Evolutionary conservation across 2,113 vertebrate species (phyloP).

Genomic region (Brienomyrus longianalis): DNA sequence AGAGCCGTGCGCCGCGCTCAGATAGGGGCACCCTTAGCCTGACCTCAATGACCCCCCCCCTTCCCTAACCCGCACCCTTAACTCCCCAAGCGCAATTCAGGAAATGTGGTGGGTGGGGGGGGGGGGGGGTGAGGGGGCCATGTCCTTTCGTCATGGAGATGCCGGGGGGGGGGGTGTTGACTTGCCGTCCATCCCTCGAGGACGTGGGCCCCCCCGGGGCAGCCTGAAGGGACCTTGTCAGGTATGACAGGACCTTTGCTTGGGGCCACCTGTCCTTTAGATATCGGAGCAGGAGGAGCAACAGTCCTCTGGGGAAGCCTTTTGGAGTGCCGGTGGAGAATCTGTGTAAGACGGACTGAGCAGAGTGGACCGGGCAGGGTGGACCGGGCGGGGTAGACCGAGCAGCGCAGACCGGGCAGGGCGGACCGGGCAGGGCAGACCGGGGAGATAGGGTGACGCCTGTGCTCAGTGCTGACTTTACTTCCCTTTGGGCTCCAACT

Average conservation of each 20-base stretch:
- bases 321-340: slow-evolving; percentile 59
- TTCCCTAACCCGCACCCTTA: background rate
- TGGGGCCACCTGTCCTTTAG: slow-evolving; percentile 25
- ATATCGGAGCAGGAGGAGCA: slow-evolving; percentile 26
- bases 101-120: background rate
- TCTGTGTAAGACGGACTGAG: slow-evolving; percentile 50
- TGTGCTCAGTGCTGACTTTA: background rate
- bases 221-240: background rate
- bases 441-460: background rate
- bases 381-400: too few species aligned
- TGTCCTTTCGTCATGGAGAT: background rate
- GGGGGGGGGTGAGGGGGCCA: background rate
- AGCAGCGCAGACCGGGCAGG: background rate
- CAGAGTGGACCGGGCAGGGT: too few species aligned
- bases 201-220: background rate
- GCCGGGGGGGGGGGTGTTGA: background rate
- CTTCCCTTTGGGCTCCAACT: background rate
- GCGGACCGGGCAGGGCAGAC: background rate
- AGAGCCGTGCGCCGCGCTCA: background rate
- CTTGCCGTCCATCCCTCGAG: slow-evolving; percentile 24
- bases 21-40: background rate
- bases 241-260: background rate
- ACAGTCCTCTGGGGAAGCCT: slow-evolving; percentile 37
- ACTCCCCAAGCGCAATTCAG: background rate
- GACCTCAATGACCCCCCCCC: background rate